Conservation (phyloP, 2,888 invertebrate genomes). For the Apodemia duryi region DNA sequence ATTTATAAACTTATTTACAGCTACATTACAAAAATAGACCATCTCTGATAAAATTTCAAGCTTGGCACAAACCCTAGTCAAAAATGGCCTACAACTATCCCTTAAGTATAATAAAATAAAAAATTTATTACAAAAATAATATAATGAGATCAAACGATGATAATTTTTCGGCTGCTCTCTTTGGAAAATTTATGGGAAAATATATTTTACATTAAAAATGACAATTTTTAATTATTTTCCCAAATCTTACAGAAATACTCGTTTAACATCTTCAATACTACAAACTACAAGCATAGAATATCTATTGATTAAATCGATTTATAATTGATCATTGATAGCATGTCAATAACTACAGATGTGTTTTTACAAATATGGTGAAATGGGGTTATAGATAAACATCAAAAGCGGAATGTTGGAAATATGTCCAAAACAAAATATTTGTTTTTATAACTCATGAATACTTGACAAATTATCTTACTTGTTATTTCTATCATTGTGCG, state of each 20-base stretch:
- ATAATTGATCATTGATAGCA: not conserved
- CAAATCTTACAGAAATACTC: slow-evolving; percentile 20
- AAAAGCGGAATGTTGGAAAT: slow-evolving; percentile 61
- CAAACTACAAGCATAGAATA: slow-evolving; percentile 1
- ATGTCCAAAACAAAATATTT: not conserved
- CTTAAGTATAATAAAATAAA: slow-evolving; percentile 61
- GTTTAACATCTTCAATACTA: slow-evolving; percentile 25
- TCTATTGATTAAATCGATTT: slow-evolving; percentile 27
- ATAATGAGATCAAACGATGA: slow-evolving; percentile 78
- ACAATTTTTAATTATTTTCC: slow-evolving; percentile 20
- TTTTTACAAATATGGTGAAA: not conserved
- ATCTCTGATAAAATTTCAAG: slow-evolving; percentile 38
- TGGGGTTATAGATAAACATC: slow-evolving; percentile 40
- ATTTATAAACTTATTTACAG: slow-evolving; percentile 5
- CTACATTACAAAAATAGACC: slow-evolving; percentile 49
- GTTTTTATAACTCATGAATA: not conserved
- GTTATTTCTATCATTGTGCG: slow-evolving; percentile 6
- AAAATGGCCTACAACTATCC: slow-evolving; percentile 31
- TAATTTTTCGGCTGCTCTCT: slow-evolving; percentile 78
- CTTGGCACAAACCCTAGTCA: slow-evolving; percentile 61
- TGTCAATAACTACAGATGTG: not conserved
- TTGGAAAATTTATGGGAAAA: slow-evolving; percentile 65
- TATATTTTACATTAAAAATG: slow-evolving; percentile 30
- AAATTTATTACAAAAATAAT: slow-evolving; percentile 68
- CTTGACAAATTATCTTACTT: not conserved